phyloP scores from a whole-genome alignment of 2,888 invertebrate genomes.

The Callosobruchus maculatus region DNA sequence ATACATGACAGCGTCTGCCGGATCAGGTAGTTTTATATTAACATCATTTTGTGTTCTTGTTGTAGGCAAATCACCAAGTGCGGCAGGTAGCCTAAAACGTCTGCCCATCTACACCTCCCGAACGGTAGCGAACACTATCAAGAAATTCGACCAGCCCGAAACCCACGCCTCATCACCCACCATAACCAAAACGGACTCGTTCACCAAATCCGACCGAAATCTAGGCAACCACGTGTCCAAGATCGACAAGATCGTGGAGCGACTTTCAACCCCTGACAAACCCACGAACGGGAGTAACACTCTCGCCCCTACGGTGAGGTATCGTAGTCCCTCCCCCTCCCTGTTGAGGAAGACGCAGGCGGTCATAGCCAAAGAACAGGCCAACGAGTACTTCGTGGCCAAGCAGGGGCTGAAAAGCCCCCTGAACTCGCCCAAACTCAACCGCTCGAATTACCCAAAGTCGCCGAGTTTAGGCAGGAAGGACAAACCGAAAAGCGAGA shows the following conservation, averaged over 20 bases:
- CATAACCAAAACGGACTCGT: not conserved
- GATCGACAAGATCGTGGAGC: constrained; percentile 26
- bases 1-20: no score
- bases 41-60: no score
- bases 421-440: constrained; percentile 4
- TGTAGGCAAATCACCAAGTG: constrained; percentile 37
- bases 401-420: constrained; percentile 16
- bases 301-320: constrained; percentile 33
- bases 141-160: constrained; percentile 42
- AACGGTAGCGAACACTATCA: constrained; percentile 42
- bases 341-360: constrained; percentile 50
- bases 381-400: constrained; percentile 39
- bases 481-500: constrained; percentile 42
- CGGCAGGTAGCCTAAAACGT: constrained; percentile 42
- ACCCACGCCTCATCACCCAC: no score
- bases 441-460: constrained; percentile 17
- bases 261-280: constrained; percentile 16
- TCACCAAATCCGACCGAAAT: not conserved
- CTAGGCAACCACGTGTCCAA: not conserved
- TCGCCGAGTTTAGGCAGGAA: constrained; percentile 25
- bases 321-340: constrained; percentile 47
- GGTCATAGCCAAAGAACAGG: constrained; percentile 48
- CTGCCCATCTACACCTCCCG: constrained; percentile 37
- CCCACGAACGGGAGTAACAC: not conserved
- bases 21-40: no score